Evolutionary conservation across 1,140 invertebrate genomes (phyloP).

Genomic region (Drosophila albomicans): DNA sequence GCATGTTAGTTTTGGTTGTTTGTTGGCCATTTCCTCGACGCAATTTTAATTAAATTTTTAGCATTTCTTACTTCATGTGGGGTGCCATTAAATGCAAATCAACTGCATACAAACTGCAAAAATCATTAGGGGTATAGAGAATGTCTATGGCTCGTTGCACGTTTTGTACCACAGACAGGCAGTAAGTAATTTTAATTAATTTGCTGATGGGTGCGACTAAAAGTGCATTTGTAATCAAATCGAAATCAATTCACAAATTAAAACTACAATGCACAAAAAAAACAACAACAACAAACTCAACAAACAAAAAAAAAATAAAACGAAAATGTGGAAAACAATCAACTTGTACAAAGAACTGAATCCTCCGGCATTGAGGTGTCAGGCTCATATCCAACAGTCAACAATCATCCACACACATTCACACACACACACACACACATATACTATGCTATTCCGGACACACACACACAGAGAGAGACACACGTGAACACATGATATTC

Average conservation of each 20-base stretch:
- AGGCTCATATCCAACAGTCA: no score
- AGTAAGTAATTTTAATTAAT: constrained; percentile 74
- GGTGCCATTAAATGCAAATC: constrained; percentile 60
- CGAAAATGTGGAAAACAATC: no score
- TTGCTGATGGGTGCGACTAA: constrained; percentile 46
- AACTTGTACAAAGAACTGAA: no score
- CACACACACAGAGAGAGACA: no score
- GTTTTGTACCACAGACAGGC: constrained; percentile 16
- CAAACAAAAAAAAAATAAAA: no score
- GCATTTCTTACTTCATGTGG: constrained; percentile 48
- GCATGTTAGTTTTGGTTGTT: constrained; percentile 9
- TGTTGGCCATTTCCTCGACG: constrained; percentile 31
- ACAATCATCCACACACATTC: no score
- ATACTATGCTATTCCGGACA: no score
- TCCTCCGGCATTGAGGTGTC: no score
- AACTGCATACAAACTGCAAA: constrained; percentile 34
- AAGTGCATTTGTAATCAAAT: constrained; percentile 69
- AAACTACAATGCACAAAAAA: no score
- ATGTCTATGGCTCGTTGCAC: not conserved
- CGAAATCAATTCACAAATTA: constrained; percentile 33
- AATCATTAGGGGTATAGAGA: constrained; percentile 16
- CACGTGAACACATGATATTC: no score
- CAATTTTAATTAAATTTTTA: constrained; percentile 74
- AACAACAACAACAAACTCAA: no score
- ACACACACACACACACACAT: no score